A percentile compares a stretch with the other conserved stretches of the same genome.
Conservation (phyloP, 2,797 vertebrate species). For the Momotus momota region DNA sequence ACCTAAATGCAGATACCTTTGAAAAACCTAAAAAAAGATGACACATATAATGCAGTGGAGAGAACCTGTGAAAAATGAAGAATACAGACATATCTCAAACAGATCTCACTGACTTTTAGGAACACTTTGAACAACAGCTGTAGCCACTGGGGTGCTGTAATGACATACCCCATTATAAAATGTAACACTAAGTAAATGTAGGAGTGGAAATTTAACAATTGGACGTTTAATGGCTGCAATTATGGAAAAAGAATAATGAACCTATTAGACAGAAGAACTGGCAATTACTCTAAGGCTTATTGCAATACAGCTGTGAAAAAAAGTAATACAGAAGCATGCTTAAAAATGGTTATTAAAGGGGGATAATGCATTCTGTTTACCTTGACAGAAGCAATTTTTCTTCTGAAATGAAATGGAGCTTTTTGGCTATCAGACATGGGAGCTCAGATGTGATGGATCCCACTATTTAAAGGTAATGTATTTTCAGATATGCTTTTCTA, state of each 20-base stretch:
- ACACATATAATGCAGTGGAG: background rate
- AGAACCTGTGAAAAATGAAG: slow-evolving; percentile 70
- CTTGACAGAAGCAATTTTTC: slow-evolving; percentile 80
- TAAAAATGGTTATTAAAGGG: slow-evolving; percentile 85
- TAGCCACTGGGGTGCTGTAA: slow-evolving; percentile 81
- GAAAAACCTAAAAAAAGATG: slow-evolving; percentile 57
- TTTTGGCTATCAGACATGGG: slow-evolving; percentile 78
- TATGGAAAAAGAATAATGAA: slow-evolving; percentile 88
- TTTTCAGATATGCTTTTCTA: slow-evolving; percentile 78
- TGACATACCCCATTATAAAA: slow-evolving; percentile 84
- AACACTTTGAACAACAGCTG: slow-evolving; percentile 80
- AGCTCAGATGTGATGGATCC: slow-evolving; percentile 81
- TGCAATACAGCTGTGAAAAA: slow-evolving; percentile 85
- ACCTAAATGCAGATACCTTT: slow-evolving; percentile 59
- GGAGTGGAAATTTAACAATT: slow-evolving; percentile 87
- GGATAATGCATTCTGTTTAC: slow-evolving; percentile 85
- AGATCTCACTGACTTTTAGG: slow-evolving; percentile 79
- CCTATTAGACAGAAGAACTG: slow-evolving; percentile 85
- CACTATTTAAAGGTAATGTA: slow-evolving; percentile 77
- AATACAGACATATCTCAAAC: slow-evolving; percentile 75
- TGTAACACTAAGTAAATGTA: slow-evolving; percentile 84
- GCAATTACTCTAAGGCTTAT: slow-evolving; percentile 85
- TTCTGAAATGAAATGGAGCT: slow-evolving; percentile 79
- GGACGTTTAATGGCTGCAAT: slow-evolving; percentile 89
- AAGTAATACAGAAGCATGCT: slow-evolving; percentile 82